A percentile compares a stretch with the other conserved stretches of the same genome.
Conservation (phyloP, 2,797 vertebrate species). For the Gallinago solitaria region DNA sequence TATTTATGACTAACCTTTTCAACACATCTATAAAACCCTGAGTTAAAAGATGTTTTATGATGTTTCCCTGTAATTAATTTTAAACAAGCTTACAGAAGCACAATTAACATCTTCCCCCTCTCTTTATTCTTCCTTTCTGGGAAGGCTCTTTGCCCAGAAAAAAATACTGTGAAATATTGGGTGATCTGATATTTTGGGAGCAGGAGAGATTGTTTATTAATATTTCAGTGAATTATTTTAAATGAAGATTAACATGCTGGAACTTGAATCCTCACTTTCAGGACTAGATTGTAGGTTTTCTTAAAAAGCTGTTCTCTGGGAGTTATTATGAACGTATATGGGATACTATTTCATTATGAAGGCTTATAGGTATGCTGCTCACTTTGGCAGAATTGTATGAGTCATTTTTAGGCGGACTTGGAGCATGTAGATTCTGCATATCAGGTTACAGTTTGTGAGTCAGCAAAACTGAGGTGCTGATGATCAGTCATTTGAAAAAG, state of each 20-base stretch:
- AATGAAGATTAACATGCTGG: neutral
- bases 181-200: neutral
- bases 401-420: constrained; percentile 25
- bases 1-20: neutral
- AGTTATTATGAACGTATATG: neutral
- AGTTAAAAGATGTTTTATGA: neutral
- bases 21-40: neutral
- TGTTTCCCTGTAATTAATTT: neutral
- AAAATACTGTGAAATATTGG: neutral
- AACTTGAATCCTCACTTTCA: neutral
- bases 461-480: constrained; percentile 46
- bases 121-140: neutral
- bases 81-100: neutral
- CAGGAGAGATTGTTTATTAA: neutral
- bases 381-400: neutral
- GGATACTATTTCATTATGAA: neutral
- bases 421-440: constrained; percentile 18
- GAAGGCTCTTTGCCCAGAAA: neutral
- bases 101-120: neutral
- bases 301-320: neutral
- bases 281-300: neutral
- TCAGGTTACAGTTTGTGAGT: constrained; percentile 61
- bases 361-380: neutral
- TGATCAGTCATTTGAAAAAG: constrained; percentile 21
- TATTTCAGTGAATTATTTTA: neutral